These are phyloP conservation scores for Distichodus sexfasciatus DNA, from an alignment of 2,797 vertebrate genomes.

Conservation along the genomic window DNA sequence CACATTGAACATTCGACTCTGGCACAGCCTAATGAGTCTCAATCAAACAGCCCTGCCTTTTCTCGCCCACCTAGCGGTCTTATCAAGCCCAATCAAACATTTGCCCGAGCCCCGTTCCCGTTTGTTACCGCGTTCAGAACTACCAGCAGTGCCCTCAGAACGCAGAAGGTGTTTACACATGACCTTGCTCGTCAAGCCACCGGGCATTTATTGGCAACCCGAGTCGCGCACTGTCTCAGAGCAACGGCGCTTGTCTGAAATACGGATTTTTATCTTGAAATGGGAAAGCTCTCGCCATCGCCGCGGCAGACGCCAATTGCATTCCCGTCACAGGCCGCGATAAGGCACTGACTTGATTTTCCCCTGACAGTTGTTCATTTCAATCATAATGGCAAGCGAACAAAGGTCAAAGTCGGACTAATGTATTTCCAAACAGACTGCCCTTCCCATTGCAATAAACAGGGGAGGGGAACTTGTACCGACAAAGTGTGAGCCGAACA, in stretches of 20 bases:
- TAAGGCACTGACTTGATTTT: slow-evolving; percentile 7
- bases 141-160: neutral
- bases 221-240: neutral
- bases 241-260: neutral
- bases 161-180: neutral
- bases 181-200: slow-evolving; percentile 1
- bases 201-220: neutral
- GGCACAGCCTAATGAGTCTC: neutral
- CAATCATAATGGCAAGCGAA: slow-evolving; percentile 1
- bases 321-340: slow-evolving; percentile 5
- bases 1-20: neutral
- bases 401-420: slow-evolving; percentile 8
- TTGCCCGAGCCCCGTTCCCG: neutral
- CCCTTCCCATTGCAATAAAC: neutral
- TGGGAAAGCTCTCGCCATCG: neutral
- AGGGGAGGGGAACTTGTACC: neutral
- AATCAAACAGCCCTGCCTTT: neutral
- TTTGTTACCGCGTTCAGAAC: neutral
- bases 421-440: neutral
- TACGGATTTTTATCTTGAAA: slow-evolving; percentile 14
- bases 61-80: neutral
- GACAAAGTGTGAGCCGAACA: neutral
- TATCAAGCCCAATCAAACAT: slow-evolving; percentile 6
- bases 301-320: slow-evolving; percentile 1
- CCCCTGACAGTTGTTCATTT: slow-evolving; percentile 13